Base-by-base conservation (phyloP, 92 coral and sea anemone species). In the Actinernus sp. region DNA sequence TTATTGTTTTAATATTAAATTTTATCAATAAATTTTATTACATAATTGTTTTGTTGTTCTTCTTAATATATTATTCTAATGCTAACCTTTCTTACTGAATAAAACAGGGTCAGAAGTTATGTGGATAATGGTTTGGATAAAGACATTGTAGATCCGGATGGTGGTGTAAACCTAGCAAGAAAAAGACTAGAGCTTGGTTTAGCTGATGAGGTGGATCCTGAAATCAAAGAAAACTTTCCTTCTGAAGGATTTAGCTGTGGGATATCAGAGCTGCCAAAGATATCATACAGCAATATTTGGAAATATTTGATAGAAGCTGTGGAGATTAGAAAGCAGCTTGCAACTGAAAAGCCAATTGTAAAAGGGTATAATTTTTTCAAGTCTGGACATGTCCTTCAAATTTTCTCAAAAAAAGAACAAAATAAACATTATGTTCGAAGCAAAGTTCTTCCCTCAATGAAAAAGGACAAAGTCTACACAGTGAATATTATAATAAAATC, bases 351-450 rank as follows among this genome's bases (percentile, higher is more conserved):
- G 49, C 85, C 85, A 14, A 55, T 78, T 29, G 85, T 78, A 7
- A 78, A 78, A 45, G 85, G 85, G 20, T 78, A 78, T 31, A 78
- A 78, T 31, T 78, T 78, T 48, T 78, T 55, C 23, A 75, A 71
- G 43, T 71, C 73, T 66, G 79, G 85, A 17, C 79, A 78, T 57
- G 79, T 78, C 14, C 72, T 79, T 0, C 84, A 56, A 33, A 26
- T 57, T 22, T 63, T 22, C 60, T 69, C 50, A 16, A 82, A 53
- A 66, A 55, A 67, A 47, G 63, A 64, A 18, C 5, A 44, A 14
- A 24, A 25, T 20, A 47, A 47, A 64, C 59, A 64, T 25, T 64
- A 64, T 48, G 45, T 49, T 47, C 13, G n/a, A 47, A 47, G 72
- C 43, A 64, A 64, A 48, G 72, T 64, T 7, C 10, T 64, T 14